A percentile compares a stretch with the other conserved stretches of the same genome.
Conservation (phyloP, 2,888 invertebrate genomes). For the Microplitis deprimator region DNA sequence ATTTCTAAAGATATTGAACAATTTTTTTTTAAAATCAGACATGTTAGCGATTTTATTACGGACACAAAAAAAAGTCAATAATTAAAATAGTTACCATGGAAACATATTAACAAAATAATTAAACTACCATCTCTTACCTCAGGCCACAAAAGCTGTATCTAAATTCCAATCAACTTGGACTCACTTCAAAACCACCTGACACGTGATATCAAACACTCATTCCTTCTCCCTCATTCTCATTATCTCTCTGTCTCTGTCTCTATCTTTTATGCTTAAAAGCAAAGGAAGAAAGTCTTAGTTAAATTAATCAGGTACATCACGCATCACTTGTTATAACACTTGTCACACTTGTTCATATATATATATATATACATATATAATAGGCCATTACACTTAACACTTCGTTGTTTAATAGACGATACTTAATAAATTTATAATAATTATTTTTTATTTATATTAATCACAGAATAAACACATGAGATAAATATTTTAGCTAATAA, state of each 20-base stretch:
- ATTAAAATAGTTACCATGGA: no score
- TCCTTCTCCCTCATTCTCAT: not conserved
- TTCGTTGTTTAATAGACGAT: conserved; percentile 48
- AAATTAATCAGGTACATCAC: not conserved
- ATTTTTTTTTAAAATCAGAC: no score
- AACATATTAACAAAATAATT: no score
- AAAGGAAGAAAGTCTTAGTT: not conserved
- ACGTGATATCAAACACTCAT: not conserved
- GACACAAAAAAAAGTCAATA: no score
- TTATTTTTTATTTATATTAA: not conserved
- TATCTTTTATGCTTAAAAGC: not conserved
- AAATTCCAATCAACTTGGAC: no score
- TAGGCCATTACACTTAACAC: conserved; percentile 5
- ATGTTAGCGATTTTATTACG: no score
- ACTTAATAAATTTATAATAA: conserved; percentile 56
- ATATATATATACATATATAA: no score
- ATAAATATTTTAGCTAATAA: conserved; percentile 53
- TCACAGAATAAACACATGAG: not conserved
- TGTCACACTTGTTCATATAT: conserved; percentile 6
- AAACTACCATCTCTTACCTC: no score
- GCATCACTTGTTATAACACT: conserved; percentile 4
- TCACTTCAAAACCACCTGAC: no score
- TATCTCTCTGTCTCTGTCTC: not conserved
- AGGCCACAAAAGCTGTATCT: no score
- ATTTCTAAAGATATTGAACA: no score